Percentiles rank a stretch among this genome's conserved stretches.
Conservation (phyloP, 2,797 vertebrate species). For the Aquila chrysaetos region DNA sequence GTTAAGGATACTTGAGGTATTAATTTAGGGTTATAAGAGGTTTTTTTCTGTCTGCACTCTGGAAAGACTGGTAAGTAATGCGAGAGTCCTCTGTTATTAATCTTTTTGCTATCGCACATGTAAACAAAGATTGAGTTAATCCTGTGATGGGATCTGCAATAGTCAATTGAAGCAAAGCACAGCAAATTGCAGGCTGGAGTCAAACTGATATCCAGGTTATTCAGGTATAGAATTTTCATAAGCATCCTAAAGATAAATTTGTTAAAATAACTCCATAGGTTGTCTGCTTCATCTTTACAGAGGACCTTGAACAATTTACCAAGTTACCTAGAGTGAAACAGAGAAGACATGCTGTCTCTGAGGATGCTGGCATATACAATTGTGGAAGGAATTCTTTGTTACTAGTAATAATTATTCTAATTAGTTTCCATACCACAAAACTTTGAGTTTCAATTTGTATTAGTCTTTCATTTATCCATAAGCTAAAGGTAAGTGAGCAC, state of each 20-base stretch:
- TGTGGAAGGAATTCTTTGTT: not conserved
- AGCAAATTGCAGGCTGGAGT: not conserved
- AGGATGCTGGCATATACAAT: not conserved
- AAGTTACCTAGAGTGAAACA: not conserved
- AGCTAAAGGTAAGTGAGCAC: not conserved
- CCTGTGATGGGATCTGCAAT: not conserved
- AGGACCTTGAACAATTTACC: not conserved
- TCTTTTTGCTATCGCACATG: fast-evolving
- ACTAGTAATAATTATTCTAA: not conserved
- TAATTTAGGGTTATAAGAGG: not conserved
- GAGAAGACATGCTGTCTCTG: not conserved
- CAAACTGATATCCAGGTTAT: not conserved
- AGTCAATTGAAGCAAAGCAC: not conserved
- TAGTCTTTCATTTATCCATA: not conserved
- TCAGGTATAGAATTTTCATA: not conserved
- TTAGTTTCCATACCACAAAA: not conserved
- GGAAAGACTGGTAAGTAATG: not conserved
- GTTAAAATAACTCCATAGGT: not conserved
- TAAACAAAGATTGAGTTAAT: not conserved
- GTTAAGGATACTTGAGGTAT: not conserved
- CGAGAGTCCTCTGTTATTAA: not conserved
- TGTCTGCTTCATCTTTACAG: not conserved
- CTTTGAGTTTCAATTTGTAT: not conserved
- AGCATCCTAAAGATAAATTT: not conserved
- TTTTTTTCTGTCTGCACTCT: not conserved